A percentile compares a stretch with the other conserved stretches of the same genome.
Conservation (phyloP, 2,797 vertebrate genomes). For the Syngnathus rostellatus region DNA sequence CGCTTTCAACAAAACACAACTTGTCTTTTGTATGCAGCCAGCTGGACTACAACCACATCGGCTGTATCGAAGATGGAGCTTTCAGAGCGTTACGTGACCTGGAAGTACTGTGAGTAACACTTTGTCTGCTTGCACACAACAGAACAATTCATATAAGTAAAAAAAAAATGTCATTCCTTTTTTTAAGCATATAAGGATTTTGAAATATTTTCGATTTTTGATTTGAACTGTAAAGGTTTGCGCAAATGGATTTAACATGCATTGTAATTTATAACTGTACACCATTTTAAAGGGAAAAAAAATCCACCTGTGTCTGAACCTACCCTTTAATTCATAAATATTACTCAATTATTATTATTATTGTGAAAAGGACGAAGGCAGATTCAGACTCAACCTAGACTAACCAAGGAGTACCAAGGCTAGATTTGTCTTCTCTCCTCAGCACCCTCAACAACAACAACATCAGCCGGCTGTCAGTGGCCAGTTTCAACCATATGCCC, state of each 20-base stretch:
- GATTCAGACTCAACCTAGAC: too few species aligned
- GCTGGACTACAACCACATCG: constrained; percentile 99
- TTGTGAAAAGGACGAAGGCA: background rate
- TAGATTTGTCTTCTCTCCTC: constrained; percentile 32
- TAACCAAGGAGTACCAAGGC: too few species aligned
- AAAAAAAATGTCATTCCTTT: too few species aligned
- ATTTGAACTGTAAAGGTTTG: too few species aligned
- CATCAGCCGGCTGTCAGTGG: constrained; percentile 91
- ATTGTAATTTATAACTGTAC: too few species aligned
- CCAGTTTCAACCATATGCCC: constrained; percentile 99
- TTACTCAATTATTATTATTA: too few species aligned
- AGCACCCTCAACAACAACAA: constrained; percentile 99
- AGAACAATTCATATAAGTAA: background rate
- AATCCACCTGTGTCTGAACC: too few species aligned
- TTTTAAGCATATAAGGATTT: too few species aligned
- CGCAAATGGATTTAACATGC: too few species aligned
- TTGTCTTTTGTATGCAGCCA: constrained; percentile 72
- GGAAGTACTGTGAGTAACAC: constrained; percentile 95
- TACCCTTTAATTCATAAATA: too few species aligned
- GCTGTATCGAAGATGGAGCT: constrained; percentile 95
- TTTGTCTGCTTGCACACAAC: constrained; percentile 16
- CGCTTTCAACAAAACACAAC: background rate
- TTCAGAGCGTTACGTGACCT: constrained; percentile 95
- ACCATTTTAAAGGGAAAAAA: too few species aligned
- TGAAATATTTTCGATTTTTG: too few species aligned